A percentile compares a stretch with the other conserved stretches of the same genome.
These are phyloP conservation scores for Phalacrocorax aristotelis DNA, from an alignment of 2,113 vertebrate species.

Conservation along the genomic window DNA sequence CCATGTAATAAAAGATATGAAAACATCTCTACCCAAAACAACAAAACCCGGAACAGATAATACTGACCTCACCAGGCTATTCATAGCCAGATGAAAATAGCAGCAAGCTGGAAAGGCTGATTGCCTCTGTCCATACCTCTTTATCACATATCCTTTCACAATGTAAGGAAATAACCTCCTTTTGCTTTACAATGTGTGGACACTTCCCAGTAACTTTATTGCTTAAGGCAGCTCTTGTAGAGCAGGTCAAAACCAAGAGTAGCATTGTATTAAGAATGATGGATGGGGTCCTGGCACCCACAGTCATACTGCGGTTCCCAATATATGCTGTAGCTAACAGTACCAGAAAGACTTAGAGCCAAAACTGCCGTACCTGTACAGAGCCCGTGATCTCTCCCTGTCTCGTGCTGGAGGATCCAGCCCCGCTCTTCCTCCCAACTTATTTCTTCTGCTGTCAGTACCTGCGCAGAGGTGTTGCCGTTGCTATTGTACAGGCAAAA, in stretches of 20 bases:
- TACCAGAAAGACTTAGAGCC: neutral
- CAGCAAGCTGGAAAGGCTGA: neutral
- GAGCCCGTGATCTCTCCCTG: neutral
- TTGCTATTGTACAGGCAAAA: neutral
- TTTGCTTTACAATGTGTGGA: neutral
- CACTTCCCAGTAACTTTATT: neutral
- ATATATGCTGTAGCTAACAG: neutral
- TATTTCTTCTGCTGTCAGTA: neutral
- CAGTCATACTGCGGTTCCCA: neutral
- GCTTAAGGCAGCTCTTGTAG: neutral
- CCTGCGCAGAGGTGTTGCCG: neutral
- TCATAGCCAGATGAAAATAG: slow-evolving; percentile 7
- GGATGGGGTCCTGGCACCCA: neutral
- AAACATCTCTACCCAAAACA: neutral
- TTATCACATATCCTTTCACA: neutral
- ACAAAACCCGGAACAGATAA: neutral
- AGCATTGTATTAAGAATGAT: slow-evolving; percentile 1
- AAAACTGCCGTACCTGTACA: neutral
- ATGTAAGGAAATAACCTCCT: slow-evolving; percentile 25
- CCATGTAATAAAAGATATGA: slow-evolving; percentile 7
- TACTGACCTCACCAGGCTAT: neutral
- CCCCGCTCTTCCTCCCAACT: neutral
- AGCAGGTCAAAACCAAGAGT: neutral
- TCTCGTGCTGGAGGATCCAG: neutral
- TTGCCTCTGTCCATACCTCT: neutral